Base-by-base conservation (phyloP, 2,888 invertebrate species). In the Peribatodes rhomboidaria region DNA sequence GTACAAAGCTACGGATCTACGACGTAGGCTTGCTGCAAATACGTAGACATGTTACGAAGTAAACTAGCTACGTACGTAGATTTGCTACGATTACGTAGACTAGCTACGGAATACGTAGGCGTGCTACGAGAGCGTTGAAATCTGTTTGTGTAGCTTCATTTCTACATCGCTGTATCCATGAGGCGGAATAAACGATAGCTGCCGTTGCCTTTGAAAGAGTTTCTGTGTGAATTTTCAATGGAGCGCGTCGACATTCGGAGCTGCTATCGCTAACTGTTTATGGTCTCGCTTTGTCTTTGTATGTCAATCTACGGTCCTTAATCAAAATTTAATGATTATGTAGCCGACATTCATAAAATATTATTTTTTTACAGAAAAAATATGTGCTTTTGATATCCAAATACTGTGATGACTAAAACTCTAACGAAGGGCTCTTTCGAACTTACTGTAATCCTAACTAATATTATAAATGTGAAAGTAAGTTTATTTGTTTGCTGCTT, bases 11-110 rank as follows among this genome's bases (percentile, higher is more conserved):
- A 57, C 37, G 57, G 14, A 31, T 59, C 69, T 65, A 61, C 56
- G 62, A 14, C 59, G 67, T 62, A 61, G 65, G n/a, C 20, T 16
- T 59, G 68, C 68, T 67, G 60, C 65, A 52, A 47, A 22, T 16
- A 14, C 31, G 33, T 49, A 22, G 33, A 49, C 2, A 31, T 16
- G 47, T 49, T 58, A 54, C 58, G 47, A 31, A 50, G 64, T 61
- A 58, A 62, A 11, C 22, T 14, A 47, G 62, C 67, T 67, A 61
- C 50, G 44, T 42, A 14, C 31, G 33, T 49, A 22, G 33, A 49
- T 7, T 33, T 16, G 47, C 54, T 58, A 54, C 58, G 47, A 60
- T 14, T 50, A 31, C 53, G 64, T 61, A 58, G 65, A 11, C 22
- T 14, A 47, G 62, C 67, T 67, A 61, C 50, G 44, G 2, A 35